These are phyloP conservation scores for Lagenorhynchus albirostris DNA, from an alignment of 2,113 vertebrate species.

Conservation along the genomic window DNA sequence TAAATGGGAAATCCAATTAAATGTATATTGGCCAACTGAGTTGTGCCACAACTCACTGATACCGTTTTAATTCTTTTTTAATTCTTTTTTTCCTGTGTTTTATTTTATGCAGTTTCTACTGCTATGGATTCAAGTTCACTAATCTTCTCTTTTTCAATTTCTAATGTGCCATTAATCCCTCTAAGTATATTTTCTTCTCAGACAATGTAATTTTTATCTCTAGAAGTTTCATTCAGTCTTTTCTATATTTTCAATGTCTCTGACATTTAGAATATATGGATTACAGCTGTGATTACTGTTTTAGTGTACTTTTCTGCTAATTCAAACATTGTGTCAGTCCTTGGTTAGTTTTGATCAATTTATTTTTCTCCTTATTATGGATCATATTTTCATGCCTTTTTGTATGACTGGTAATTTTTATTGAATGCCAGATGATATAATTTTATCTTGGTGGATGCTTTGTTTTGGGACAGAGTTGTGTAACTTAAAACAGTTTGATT, in stretches of 20 bases:
- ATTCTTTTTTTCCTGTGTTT: neutral
- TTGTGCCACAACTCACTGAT: neutral
- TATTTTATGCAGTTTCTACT: neutral
- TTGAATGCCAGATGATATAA: neutral
- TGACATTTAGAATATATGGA: neutral
- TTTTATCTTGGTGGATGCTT: neutral
- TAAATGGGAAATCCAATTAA: neutral
- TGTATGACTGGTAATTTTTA: neutral
- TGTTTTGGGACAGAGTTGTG: neutral
- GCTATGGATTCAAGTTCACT: neutral
- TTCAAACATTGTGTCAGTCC: neutral
- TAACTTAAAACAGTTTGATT: neutral
- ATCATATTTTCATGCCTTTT: neutral
- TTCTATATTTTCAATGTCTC: neutral
- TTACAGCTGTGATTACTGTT: neutral
- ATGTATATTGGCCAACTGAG: neutral
- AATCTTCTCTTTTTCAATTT: neutral
- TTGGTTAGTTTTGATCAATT: neutral
- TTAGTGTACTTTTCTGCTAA: neutral
- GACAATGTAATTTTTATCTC: neutral
- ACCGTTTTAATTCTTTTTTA: neutral
- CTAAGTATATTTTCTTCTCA: neutral
- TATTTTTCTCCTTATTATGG: neutral
- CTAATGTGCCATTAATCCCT: neutral
- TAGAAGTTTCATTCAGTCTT: neutral